Conservation (phyloP, 2,888 invertebrate genomes). For the Pollenia griseotomentosa region DNA sequence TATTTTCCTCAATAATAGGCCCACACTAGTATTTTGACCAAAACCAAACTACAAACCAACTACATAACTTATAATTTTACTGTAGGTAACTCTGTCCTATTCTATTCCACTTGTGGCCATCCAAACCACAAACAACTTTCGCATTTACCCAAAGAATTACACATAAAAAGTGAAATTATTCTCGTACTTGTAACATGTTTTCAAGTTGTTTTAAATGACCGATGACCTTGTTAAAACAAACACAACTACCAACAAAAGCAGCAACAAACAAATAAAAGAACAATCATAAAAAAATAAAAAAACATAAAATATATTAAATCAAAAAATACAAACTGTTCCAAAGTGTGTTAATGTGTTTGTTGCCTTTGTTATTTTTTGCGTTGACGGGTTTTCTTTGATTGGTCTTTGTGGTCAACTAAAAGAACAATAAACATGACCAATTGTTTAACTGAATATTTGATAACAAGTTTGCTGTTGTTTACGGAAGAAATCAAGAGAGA, state of each 20-base stretch:
- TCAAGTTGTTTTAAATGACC: slow-evolving; percentile 52
- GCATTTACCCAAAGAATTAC: slow-evolving; percentile 6
- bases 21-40: too few species aligned
- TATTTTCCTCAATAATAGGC: too few species aligned
- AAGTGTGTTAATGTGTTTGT: slow-evolving; percentile 43
- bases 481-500: background rate
- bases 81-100: too few species aligned
- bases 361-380: slow-evolving; percentile 4
- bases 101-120: too few species aligned
- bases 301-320: background rate
- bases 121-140: background rate
- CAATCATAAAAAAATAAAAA: slow-evolving; percentile 10
- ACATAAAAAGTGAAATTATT: slow-evolving; percentile 64
- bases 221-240: slow-evolving; percentile 54
- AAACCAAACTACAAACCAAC: too few species aligned
- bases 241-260: slow-evolving; percentile 2
- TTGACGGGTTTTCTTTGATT: background rate
- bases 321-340: slow-evolving; percentile 21
- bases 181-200: slow-evolving; percentile 51
- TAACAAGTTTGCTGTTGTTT: background rate
- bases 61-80: too few species aligned
- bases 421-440: slow-evolving; percentile 2
- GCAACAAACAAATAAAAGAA: slow-evolving; percentile 3
- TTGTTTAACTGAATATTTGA: slow-evolving; percentile 1
- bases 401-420: background rate